Evolutionary conservation across 2,797 vertebrate genomes (phyloP).

Genomic region (Hippoglossus hippoglossus): DNA sequence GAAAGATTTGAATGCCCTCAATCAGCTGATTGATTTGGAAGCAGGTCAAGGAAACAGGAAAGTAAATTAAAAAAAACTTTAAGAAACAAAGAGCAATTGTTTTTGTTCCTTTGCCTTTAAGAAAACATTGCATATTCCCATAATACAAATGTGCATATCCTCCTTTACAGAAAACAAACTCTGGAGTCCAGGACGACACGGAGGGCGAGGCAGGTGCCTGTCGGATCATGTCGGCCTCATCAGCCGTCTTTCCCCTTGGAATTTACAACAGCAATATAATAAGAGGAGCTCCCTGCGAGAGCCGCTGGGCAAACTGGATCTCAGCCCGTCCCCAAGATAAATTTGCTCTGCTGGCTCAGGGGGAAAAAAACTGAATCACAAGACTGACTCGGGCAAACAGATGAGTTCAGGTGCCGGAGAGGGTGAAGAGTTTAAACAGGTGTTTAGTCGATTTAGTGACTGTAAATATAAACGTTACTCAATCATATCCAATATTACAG

Average conservation of each 20-base stretch:
- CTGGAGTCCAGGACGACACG: background rate
- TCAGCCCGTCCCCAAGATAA: slow-evolving; percentile 12
- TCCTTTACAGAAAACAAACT: background rate
- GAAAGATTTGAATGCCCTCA: no score
- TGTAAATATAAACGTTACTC: background rate
- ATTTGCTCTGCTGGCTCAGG: background rate
- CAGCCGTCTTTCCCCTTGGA: slow-evolving; percentile 17
- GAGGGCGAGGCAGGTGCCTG: background rate
- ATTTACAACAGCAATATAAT: slow-evolving; percentile 11
- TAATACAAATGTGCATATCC: background rate
- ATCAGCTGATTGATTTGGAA: no score
- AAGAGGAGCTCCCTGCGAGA: background rate
- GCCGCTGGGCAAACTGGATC: slow-evolving; percentile 32
- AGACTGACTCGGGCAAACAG: background rate
- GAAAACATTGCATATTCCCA: no score
- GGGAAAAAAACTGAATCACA: background rate
- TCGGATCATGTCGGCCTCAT: slow-evolving; percentile 12
- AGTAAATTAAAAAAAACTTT: no score
- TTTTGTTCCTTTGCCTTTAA: no score
- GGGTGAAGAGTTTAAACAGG: background rate
- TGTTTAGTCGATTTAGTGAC: background rate
- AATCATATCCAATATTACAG: no score
- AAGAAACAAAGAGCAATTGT: no score
- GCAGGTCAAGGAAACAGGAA: no score
- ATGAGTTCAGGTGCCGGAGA: slow-evolving; percentile 15